Percentiles rank a stretch among this genome's conserved stretches.
Evolutionary conservation across 2,113 vertebrate genomes (phyloP).

Genomic region (Cyprinodon brontotheroides): DNA sequence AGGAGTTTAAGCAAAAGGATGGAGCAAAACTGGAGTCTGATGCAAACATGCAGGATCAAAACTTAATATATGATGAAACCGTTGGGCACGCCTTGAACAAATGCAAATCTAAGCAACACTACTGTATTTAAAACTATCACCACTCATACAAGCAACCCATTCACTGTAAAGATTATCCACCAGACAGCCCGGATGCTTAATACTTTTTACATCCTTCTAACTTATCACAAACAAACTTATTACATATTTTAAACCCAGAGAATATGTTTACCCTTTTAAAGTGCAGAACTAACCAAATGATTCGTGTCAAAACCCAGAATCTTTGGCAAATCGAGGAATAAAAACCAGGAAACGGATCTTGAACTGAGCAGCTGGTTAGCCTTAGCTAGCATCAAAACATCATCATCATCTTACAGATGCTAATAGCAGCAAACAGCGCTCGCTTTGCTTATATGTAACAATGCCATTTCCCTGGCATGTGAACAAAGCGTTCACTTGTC

Average conservation of each 20-base stretch:
- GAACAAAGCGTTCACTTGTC: background rate
- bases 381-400: constrained; percentile 55
- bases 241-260: background rate
- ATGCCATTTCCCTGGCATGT: background rate
- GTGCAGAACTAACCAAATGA: background rate
- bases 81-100: background rate
- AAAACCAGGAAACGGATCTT: constrained; percentile 69
- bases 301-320: background rate
- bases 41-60: background rate
- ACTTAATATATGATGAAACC: background rate
- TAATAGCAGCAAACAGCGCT: constrained; percentile 13
- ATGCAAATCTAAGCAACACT: background rate
- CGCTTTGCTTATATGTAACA: background rate
- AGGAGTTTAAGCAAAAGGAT: background rate
- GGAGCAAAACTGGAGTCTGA: background rate
- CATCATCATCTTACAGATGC: constrained; percentile 17
- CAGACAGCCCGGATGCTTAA: background rate
- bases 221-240: background rate
- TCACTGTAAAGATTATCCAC: background rate
- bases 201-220: background rate
- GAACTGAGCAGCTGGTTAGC: constrained; percentile 45
- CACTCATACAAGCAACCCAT: background rate
- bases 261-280: background rate
- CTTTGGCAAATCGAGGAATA: constrained; percentile 18
- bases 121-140: background rate